A percentile compares a stretch with the other conserved stretches of the same genome.
Evolutionary conservation across 2,888 invertebrate genomes (phyloP).

Genomic region (Drosophila tanythrix): DNA sequence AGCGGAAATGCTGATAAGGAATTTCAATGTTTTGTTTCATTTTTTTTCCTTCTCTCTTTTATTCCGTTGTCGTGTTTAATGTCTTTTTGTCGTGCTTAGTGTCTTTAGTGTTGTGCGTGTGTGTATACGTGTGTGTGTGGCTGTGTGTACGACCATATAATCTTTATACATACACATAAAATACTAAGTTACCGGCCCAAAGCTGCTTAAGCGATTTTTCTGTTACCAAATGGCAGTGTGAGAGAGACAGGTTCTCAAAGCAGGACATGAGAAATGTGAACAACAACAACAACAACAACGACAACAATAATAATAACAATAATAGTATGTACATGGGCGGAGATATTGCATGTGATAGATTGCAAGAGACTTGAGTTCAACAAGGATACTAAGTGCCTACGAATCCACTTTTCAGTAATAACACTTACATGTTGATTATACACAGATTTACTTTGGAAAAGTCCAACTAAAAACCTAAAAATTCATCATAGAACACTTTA

Average conservation of each 20-base stretch:
- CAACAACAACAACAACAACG: constrained; percentile 1
- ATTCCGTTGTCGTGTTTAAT: constrained; percentile 84
- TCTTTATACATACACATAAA: constrained; percentile 70
- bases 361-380: background rate
- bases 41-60: constrained; percentile 68
- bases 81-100: constrained; percentile 84
- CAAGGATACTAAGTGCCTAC: background rate
- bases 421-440: background rate
- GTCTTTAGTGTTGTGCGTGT: constrained; percentile 71
- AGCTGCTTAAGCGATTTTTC: constrained; percentile 51
- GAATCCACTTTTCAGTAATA: background rate
- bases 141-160: constrained; percentile 62
- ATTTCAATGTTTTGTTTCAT: constrained; percentile 80
- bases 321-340: background rate
- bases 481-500: too few species aligned
- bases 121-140: constrained; percentile 30
- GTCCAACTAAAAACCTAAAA: background rate
- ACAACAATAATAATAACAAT: constrained; percentile 12
- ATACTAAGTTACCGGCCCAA: constrained; percentile 61
- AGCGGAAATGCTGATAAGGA: constrained; percentile 85
- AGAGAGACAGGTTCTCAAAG: constrained; percentile 26
- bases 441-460: background rate
- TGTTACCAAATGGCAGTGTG: background rate
- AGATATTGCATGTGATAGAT: constrained; percentile 36
- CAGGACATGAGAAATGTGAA: constrained; percentile 35